phyloP scores from a whole-genome alignment of 2,113 vertebrate genomes.

The Cyrtonyx montezumae region DNA sequence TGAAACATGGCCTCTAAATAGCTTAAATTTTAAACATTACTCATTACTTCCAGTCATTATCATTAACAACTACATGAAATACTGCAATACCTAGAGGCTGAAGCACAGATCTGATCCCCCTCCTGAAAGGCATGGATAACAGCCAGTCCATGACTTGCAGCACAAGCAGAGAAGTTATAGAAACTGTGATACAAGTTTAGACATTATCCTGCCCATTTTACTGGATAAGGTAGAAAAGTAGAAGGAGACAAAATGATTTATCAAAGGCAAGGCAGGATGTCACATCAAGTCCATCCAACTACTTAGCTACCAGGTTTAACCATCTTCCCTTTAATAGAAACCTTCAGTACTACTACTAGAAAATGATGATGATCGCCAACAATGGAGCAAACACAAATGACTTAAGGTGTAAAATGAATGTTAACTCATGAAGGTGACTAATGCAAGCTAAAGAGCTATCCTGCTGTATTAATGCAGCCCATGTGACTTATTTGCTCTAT shows the following conservation, averaged over 20 bases:
- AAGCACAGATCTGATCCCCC: neutral
- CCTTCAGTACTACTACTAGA: neutral
- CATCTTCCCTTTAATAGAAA: neutral
- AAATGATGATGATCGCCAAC: neutral
- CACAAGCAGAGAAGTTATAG: neutral
- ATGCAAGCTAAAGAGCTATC: neutral
- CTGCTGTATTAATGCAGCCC: conserved; percentile 7
- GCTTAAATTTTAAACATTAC: conserved; percentile 12
- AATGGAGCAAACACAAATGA: neutral
- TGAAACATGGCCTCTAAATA: conserved; percentile 24
- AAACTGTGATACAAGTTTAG: neutral
- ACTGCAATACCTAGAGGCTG: neutral
- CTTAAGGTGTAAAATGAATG: neutral
- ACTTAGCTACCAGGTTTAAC: neutral
- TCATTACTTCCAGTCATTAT: neutral
- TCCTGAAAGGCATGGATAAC: neutral
- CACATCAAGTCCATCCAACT: neutral
- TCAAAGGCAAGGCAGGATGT: neutral
- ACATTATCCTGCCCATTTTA: neutral
- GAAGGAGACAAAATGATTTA: neutral
- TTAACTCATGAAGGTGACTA: neutral
- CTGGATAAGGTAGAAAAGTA: neutral
- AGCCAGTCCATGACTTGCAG: neutral
- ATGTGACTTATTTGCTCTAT: neutral
- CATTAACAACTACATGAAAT: conserved; percentile 16